Evolutionary conservation across 2,888 invertebrate genomes (phyloP), one percentile per base, ranked within the genome.

Genomic region (Amphipoea oculea): DNA sequence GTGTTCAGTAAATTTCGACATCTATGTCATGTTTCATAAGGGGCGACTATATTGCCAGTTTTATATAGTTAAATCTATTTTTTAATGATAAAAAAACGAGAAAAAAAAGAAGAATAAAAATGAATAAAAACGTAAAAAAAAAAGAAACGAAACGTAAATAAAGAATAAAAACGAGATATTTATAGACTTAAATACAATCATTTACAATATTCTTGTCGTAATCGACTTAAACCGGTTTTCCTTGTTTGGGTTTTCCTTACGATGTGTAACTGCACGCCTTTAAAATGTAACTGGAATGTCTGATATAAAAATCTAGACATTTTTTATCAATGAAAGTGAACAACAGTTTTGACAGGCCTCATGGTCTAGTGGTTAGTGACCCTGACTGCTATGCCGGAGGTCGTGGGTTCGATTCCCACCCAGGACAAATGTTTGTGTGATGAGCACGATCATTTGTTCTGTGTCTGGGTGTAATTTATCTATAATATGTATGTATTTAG

Each of bases 241-340:
- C 83, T 76, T 29, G 45, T 68, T 63, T 51, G 1, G 62, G 57
- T 66, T 82, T 74, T 82, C 82, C 82, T 82, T n/a, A 73, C 12
- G 12, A 72, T 66, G 40, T 42, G 23, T 54, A 20, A 45, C 57
- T 81, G 40, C 5, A 36, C 14, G 48, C 62, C 14, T 69, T n/a
- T 62, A 0, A 62, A 62, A 2, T 69, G 23, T 17, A 29, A 23
- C 51, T 57, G 48, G 36, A 45, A 2, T 48, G 17, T 5, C 12
- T 23, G 29, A 57, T 48, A 57, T 57, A 51, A 57, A 42, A 73
- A 42, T 66, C 29, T 36, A 0, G 3, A 0, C 14, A 17, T 0
- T 57, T 51, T 36, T 20, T 20, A 51, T n/a, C 9, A 60, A 81
- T 17, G 0, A 73, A 40, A 40, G 6, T 17, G 29, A 29, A 42